Conservation (phyloP, 2,888 invertebrate species). For the Cerastis rubricosa region DNA sequence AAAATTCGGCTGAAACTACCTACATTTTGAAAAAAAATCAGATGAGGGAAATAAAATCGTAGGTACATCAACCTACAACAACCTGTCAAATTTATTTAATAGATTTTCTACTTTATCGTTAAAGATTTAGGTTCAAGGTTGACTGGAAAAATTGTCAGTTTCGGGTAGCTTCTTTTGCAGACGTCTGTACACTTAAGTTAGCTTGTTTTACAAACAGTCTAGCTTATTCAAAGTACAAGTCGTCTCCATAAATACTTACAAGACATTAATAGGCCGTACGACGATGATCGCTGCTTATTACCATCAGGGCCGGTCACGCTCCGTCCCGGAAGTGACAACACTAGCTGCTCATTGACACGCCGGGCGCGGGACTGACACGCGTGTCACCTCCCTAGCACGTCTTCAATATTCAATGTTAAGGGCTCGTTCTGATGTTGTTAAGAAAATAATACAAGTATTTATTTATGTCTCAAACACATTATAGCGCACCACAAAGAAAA, state of each 20-base stretch:
- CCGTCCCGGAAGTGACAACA: conserved; percentile 72
- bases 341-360: conserved; percentile 69
- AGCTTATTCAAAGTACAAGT: conserved; percentile 36
- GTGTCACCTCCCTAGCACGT: conserved; percentile 68
- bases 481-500: background rate
- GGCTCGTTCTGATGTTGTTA: conserved; percentile 39
- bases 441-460: background rate
- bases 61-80: no score
- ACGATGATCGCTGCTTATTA: conserved; percentile 66
- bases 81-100: no score
- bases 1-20: background rate
- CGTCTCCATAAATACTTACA: conserved; percentile 61
- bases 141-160: no score
- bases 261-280: conserved; percentile 66
- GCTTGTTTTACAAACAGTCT: background rate
- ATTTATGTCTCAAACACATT: background rate
- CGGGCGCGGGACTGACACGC: conserved; percentile 67
- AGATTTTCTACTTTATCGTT: no score
- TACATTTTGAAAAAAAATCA: no score
- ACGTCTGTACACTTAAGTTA: background rate
- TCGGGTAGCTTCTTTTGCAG: no score
- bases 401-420: conserved; percentile 68
- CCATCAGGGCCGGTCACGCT: conserved; percentile 71
- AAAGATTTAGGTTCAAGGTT: no score
- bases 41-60: no score